Base-by-base conservation (phyloP, 2,113 vertebrate species). In the Harpagus bidentatus region DNA sequence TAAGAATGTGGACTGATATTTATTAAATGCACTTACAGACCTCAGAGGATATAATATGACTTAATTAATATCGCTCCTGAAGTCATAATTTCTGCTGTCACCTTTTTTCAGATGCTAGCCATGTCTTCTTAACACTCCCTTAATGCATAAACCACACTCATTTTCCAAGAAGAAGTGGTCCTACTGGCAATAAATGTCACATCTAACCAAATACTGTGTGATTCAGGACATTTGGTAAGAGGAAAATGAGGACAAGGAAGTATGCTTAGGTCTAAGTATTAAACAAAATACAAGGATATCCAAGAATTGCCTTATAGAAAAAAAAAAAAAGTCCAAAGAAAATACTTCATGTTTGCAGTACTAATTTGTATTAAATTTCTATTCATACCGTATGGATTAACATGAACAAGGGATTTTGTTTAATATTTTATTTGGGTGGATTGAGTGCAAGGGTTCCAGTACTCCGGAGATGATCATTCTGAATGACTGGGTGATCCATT, bases 401-500 rank as follows among this genome's bases (percentile, higher is more conserved):
- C 0, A 0, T 16, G 70, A 82, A 79, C 21, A 65, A n/a, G 15
- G 47, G 52, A 40, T 74, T 95, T 96, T 66, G 36, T 96, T 76
- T 72, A 94, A 59, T 84, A 87, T 93, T 90, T 95, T 81, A 55
- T 82, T 81, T 92, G 93, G 76, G 83, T 86, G 56, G 63, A 55
- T 55, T 56, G 55, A 81, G 13, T 8, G 29, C 48, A 61, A 62
- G 31, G 14, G 45, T 78, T 96, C 58, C 95, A 85, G 61, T 48
- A 58, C 74, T 65, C 70, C 69, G 80, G 65, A 97, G 77, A 72
- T 38, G 83, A 84, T 92, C 36, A 18, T 80, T 88, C 66, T 72
- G 81, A 95, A 86, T 82, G 96, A 94, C 47, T 87, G 86, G 66
- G 70, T 95, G 91, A 94, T 77, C 94, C 95, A 89, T 92, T 95